Evolutionary conservation across 2,888 invertebrate species (phyloP), one percentile per base, ranked within the genome.

Genomic region (Ectropis crepuscularia): DNA sequence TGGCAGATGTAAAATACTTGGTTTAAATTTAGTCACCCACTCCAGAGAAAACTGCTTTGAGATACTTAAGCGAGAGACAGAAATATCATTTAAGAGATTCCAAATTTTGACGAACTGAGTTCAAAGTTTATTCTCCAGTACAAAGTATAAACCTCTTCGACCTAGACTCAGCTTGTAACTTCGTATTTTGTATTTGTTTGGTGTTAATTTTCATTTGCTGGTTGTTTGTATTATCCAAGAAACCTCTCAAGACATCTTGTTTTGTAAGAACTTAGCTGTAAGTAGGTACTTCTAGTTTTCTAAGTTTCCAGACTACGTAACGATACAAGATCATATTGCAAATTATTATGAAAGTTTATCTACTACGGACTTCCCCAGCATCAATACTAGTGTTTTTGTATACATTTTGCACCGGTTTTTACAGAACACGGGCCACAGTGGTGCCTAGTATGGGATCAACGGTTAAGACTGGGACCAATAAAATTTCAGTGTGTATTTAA

Each of bases 211-310:
- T 28, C 16, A 28, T 28, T 28, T 28, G 4, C 16, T 28, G 16
- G 46, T 54, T 54, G 46, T 54, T 45, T 54, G 54, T 45, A 9
- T 54, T 54, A 46, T 12, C 7, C n/a, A 16, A 16, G 12, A 11
- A 46, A 16, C 38, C 36, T 46, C 38, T 16, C 10, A 38, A 28
- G 5, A 38, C 45, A 54, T 54, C 38, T 54, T 46, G 12, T 16
- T 53, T 46, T 8, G 37, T 12, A 38, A 10, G 12, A 51, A 41
- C 28, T 46, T 46, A 9, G 10, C 36, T 16, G 16, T 12, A 54
- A 53, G 9, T 37, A 53, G 9, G 28, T 53, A n/a, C 12, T 7
- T 36, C 36, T 53, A 11, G 11, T 53, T 37, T 45, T 11, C 37
- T n/a, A 43, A 43, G 12, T 37, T 53, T 53, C 53, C 37, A 45